Evolutionary conservation across 2,888 invertebrate species (phyloP).

Genomic region (Pomacea canaliculata): DNA sequence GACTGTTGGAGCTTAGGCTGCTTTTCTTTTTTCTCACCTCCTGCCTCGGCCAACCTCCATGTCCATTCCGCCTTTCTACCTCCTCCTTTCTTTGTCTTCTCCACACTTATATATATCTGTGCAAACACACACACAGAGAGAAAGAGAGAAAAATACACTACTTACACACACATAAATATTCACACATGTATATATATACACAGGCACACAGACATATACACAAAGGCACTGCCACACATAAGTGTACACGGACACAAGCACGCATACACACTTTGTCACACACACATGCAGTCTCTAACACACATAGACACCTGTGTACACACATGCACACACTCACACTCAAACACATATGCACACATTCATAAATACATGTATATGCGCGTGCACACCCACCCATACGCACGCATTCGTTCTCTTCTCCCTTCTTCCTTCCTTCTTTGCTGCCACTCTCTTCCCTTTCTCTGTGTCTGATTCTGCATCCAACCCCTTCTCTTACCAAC

Average conservation of each 20-base stretch:
- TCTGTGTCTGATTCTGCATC: too few relatives aligned
- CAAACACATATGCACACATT: background rate
- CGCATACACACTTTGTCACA: background rate
- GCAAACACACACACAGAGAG: background rate
- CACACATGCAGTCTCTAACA: background rate
- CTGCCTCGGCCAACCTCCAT: too few relatives aligned
- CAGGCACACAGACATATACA: background rate
- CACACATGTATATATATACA: background rate
- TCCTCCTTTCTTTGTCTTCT: too few relatives aligned
- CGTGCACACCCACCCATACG: background rate
- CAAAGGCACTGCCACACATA: background rate
- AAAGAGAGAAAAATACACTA: background rate
- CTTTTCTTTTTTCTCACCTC: too few relatives aligned
- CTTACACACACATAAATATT: background rate
- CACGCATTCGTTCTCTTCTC: background rate
- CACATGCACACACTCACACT: conserved; percentile 3
- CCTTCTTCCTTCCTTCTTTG: background rate
- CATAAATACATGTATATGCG: background rate
- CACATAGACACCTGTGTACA: background rate
- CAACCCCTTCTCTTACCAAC: too few relatives aligned
- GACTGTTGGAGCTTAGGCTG: too few relatives aligned
- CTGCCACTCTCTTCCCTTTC: background rate
- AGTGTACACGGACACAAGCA: conserved; percentile 4
- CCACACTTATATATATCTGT: background rate
- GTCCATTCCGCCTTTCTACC: too few relatives aligned